Conservation (phyloP, 2,797 vertebrate species). For the Megalops cyprinoides region DNA sequence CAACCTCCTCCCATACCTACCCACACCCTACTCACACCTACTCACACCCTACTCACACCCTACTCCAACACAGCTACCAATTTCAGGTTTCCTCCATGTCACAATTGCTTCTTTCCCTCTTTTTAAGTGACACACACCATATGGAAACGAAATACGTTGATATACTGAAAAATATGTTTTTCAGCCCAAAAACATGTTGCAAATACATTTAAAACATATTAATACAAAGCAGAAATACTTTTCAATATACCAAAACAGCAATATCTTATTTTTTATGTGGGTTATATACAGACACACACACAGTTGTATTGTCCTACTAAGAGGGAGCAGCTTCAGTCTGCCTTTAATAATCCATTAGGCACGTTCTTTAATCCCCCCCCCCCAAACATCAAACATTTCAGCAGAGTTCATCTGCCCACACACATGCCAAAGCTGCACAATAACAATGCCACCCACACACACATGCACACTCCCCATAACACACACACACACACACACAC, state of each 20-base stretch:
- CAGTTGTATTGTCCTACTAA: not conserved
- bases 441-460: too few species aligned
- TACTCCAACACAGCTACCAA: too few species aligned
- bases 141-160: too few species aligned
- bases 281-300: slow-evolving; percentile 19
- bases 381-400: slow-evolving; percentile 30
- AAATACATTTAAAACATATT: too few species aligned
- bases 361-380: not conserved
- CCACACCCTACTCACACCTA: too few species aligned
- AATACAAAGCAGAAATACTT: not conserved
- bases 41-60: too few species aligned
- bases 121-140: too few species aligned
- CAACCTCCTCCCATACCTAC: not conserved
- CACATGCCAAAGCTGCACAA: not conserved
- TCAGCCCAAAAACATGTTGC: too few species aligned
- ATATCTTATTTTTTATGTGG: slow-evolving; percentile 2
- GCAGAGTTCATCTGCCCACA: slow-evolving; percentile 24
- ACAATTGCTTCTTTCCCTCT: too few species aligned
- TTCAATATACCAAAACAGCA: not conserved
- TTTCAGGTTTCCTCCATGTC: too few species aligned
- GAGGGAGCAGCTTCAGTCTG: not conserved
- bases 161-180: too few species aligned
- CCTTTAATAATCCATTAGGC: not conserved
- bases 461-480: not conserved
- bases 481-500: not conserved